A percentile compares a stretch with the other conserved stretches of the same genome.
Conservation (phyloP, 2,797 vertebrate genomes). For the Sebastes taczanowskii region DNA sequence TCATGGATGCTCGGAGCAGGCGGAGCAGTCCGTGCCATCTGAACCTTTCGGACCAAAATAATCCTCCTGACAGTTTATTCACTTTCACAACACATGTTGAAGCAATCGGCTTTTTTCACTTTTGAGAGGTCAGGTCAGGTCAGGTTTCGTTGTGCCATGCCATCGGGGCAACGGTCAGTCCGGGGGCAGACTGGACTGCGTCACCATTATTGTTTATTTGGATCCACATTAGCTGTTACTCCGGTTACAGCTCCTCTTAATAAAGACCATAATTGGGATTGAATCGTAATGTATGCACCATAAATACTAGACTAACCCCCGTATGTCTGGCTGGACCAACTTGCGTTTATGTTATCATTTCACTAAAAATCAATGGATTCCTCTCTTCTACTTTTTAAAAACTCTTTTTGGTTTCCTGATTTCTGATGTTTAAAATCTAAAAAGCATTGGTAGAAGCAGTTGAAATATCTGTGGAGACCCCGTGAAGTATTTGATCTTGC, state of each 20-base stretch:
- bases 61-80: neutral
- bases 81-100: conserved; percentile 38
- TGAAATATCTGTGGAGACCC: neutral
- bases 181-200: neutral
- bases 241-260: neutral
- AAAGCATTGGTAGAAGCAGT: neutral
- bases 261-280: neutral
- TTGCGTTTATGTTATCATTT: neutral
- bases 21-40: neutral
- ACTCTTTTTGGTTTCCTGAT: neutral
- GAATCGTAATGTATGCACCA: neutral
- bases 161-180: neutral
- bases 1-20: neutral
- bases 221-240: neutral
- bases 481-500: neutral
- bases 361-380: too few species aligned
- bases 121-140: conserved; percentile 21
- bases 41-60: conserved; percentile 33
- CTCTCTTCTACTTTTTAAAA: too few species aligned
- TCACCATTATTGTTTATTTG: conserved; percentile 7
- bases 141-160: neutral
- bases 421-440: neutral
- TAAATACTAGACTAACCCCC: neutral
- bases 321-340: neutral
- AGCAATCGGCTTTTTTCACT: conserved; percentile 6